A percentile compares a stretch with the other conserved stretches of the same genome.
Conservation (phyloP, 1,140 invertebrate genomes). For the Drosophila guanche region DNA sequence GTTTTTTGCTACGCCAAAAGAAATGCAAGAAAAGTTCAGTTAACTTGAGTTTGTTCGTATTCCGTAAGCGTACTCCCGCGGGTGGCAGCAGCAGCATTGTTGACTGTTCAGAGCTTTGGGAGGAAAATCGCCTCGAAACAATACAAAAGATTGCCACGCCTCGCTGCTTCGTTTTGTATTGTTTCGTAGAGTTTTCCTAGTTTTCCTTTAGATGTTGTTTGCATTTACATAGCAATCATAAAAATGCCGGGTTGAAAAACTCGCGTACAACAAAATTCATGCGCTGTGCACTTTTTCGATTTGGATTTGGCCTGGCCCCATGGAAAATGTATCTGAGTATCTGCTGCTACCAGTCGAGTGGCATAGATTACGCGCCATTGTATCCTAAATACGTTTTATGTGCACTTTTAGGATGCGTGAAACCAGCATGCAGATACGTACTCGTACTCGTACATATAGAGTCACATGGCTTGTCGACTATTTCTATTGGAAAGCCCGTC, state of each 20-base stretch:
- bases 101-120: too few species aligned
- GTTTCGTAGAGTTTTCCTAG: slow-evolving; percentile 25
- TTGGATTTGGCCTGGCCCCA: slow-evolving; percentile 15
- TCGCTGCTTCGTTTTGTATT: slow-evolving; percentile 37
- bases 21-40: slow-evolving; percentile 23
- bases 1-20: slow-evolving; percentile 11
- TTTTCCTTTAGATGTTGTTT: slow-evolving; percentile 1
- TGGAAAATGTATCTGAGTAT: slow-evolving; percentile 44
- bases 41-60: slow-evolving; percentile 17
- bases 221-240: slow-evolving; percentile 63
- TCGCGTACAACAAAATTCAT: slow-evolving; percentile 32
- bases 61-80: background rate
- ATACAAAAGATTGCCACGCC: slow-evolving; percentile 53
- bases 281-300: slow-evolving; percentile 39
- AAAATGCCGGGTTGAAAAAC: slow-evolving; percentile 53
- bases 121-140: slow-evolving; percentile 3
- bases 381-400: slow-evolving; percentile 39
- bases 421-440: slow-evolving; percentile 4
- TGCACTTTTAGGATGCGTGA: slow-evolving; percentile 2
- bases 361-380: slow-evolving; percentile 52
- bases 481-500: slow-evolving; percentile 43
- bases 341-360: slow-evolving; percentile 5
- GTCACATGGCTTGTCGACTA: slow-evolving; percentile 31
- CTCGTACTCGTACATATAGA: background rate
- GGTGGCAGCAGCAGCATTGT: background rate